Conservation (phyloP, 2,797 vertebrate species). For the Phalloptychus januarius region DNA sequence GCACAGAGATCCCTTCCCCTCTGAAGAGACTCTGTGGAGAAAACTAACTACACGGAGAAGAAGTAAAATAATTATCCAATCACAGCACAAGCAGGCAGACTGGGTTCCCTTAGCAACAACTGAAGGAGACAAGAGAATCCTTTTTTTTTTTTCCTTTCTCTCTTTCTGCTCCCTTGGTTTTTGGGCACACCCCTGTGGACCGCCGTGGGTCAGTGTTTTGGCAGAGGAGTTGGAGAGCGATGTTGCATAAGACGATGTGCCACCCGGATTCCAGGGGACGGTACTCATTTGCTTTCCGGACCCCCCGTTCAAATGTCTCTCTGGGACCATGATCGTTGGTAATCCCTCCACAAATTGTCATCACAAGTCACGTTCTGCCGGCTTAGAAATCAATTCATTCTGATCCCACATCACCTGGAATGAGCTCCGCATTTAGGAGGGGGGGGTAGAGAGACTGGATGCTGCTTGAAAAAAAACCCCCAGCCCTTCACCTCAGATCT, state of each 20-base stretch:
- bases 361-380: slow-evolving; percentile 67
- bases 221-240: slow-evolving; percentile 56
- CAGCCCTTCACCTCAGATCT: slow-evolving; percentile 46
- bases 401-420: slow-evolving; percentile 72
- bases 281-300: slow-evolving; percentile 38
- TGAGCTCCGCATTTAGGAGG: slow-evolving; percentile 57
- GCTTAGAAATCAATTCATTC: slow-evolving; percentile 66
- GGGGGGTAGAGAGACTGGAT: slow-evolving; percentile 37
- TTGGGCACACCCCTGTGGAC: slow-evolving; percentile 75
- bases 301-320: slow-evolving; percentile 45
- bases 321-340: slow-evolving; percentile 59
- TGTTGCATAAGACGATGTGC: slow-evolving; percentile 60
- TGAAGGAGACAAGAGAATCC: slow-evolving; percentile 74
- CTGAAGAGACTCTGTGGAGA: slow-evolving; percentile 68
- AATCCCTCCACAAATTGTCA: slow-evolving; percentile 59
- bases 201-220: slow-evolving; percentile 66
- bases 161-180: slow-evolving; percentile 66
- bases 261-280: slow-evolving; percentile 62
- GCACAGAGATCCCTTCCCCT: slow-evolving; percentile 62
- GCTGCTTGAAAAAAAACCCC: slow-evolving; percentile 39
- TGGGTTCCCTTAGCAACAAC: slow-evolving; percentile 83
- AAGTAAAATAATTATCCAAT: slow-evolving; percentile 82
- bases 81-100: slow-evolving; percentile 77
- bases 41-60: slow-evolving; percentile 74
- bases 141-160: slow-evolving; percentile 66